These are phyloP conservation scores for Arctopsyche grandis DNA, from an alignment of 1,140 invertebrate species.

Conservation along the genomic window DNA sequence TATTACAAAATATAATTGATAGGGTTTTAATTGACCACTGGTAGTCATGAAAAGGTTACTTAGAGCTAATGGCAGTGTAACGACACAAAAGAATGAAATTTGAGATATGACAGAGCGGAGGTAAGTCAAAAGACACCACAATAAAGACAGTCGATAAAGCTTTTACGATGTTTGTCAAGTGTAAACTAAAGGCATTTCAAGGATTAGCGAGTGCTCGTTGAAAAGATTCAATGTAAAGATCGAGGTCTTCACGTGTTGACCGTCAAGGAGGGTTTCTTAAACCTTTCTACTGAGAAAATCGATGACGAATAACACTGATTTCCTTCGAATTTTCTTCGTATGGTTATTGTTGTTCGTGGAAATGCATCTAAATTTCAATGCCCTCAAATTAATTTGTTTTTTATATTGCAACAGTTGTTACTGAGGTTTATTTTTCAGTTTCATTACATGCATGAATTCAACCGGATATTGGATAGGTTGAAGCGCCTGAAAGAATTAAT, in stretches of 20 bases:
- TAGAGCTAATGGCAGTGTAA: not conserved
- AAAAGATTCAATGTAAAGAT: constrained; percentile 38
- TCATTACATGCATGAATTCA: too few relatives aligned
- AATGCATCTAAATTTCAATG: not conserved
- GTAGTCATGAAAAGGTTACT: constrained; percentile 2
- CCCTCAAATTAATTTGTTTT: too few relatives aligned
- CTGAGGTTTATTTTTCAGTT: too few relatives aligned
- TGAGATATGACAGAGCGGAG: too few relatives aligned
- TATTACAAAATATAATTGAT: too few relatives aligned
- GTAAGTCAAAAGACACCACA: too few relatives aligned
- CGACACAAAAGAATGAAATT: not conserved
- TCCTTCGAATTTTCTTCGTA: not conserved
- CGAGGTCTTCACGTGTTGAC: constrained; percentile 18
- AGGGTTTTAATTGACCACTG: not conserved
- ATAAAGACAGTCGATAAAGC: too few relatives aligned
- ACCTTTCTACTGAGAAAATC: constrained; percentile 5
- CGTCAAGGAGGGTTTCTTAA: constrained; percentile 2
- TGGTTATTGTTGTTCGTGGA: not conserved
- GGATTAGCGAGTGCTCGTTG: constrained; percentile 26
- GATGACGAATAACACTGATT: not conserved
- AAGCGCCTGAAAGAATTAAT: too few relatives aligned
- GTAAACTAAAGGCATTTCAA: constrained; percentile 3
- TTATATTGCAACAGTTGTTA: too few relatives aligned
- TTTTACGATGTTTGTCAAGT: not conserved
- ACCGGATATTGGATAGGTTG: too few relatives aligned